These are phyloP conservation scores for Aphrophora alni DNA, from an alignment of 2,888 invertebrate genomes.

Conservation along the genomic window DNA sequence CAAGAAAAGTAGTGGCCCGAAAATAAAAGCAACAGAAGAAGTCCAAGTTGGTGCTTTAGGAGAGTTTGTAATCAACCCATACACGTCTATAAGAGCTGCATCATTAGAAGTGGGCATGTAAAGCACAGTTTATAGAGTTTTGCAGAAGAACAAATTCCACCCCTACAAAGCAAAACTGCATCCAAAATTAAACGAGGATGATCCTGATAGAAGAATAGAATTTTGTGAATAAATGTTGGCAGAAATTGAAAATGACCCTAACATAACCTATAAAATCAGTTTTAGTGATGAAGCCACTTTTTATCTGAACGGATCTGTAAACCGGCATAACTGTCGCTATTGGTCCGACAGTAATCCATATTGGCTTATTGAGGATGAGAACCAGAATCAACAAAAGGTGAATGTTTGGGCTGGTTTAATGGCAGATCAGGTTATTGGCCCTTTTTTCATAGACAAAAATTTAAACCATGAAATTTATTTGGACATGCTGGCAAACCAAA, in stretches of 20 bases:
- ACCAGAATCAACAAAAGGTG: no score
- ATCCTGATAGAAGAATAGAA: not conserved
- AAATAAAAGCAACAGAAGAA: no score
- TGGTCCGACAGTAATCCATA: conserved; percentile 14
- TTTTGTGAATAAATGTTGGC: conserved; percentile 4
- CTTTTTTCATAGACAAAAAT: not conserved
- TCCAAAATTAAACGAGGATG: conserved; percentile 7
- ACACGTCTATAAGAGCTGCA: not conserved
- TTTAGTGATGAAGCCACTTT: conserved; percentile 11
- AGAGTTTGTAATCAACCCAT: no score
- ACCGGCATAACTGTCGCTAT: conserved; percentile 11
- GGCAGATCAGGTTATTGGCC: conserved; percentile 11
- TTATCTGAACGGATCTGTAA: not conserved
- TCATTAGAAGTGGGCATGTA: not conserved
- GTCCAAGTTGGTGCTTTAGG: no score
- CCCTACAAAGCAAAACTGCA: conserved; percentile 4
- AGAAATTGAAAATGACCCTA: conserved; percentile 4
- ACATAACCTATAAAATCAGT: not conserved
- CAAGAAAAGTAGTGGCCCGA: no score
- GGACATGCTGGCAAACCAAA: no score
- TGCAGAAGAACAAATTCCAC: conserved; percentile 11
- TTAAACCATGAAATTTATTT: conserved; percentile 12
- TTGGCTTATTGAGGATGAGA: conserved; percentile 7
- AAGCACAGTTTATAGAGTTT: not conserved
- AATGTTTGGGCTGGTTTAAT: conserved; percentile 19